phyloP scores from a whole-genome alignment of 2,113 vertebrate species.

The Tragelaphus strepsiceros region DNA sequence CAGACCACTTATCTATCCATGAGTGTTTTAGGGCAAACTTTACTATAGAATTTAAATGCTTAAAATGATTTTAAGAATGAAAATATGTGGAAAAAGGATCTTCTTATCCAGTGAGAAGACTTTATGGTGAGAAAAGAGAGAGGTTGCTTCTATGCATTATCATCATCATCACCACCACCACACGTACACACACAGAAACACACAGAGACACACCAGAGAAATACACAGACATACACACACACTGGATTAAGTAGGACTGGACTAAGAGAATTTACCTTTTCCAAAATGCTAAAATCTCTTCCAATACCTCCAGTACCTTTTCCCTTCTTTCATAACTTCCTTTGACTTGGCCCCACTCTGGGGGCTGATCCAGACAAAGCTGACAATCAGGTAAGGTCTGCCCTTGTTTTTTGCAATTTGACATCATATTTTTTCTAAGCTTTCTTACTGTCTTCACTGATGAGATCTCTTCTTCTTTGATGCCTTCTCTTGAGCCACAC shows the following conservation, averaged over 20 bases:
- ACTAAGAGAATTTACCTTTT: not conserved
- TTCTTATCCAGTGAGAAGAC: not conserved
- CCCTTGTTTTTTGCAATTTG: not conserved
- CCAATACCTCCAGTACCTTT: not conserved
- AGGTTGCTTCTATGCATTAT: not conserved
- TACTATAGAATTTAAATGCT: not conserved
- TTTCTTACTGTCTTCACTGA: not conserved
- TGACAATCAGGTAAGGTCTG: not conserved
- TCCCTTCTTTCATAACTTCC: not conserved
- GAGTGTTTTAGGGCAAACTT: not conserved
- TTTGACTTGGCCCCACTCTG: not conserved
- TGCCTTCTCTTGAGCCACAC: not conserved
- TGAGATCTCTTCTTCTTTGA: not conserved
- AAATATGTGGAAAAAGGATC: not conserved
- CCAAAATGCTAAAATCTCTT: not conserved
- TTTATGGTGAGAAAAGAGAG: not conserved
- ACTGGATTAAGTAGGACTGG: not conserved
- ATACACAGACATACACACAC: not conserved
- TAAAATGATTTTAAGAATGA: constrained; percentile 26
- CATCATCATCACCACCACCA: not conserved
- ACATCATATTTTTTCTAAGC: not conserved
- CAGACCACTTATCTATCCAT: not conserved
- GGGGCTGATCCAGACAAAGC: not conserved
- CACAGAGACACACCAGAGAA: not conserved
- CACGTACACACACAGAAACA: not conserved